Base-by-base conservation (phyloP, 2,797 vertebrate species). In the Catamblyrhynchus diadema region DNA sequence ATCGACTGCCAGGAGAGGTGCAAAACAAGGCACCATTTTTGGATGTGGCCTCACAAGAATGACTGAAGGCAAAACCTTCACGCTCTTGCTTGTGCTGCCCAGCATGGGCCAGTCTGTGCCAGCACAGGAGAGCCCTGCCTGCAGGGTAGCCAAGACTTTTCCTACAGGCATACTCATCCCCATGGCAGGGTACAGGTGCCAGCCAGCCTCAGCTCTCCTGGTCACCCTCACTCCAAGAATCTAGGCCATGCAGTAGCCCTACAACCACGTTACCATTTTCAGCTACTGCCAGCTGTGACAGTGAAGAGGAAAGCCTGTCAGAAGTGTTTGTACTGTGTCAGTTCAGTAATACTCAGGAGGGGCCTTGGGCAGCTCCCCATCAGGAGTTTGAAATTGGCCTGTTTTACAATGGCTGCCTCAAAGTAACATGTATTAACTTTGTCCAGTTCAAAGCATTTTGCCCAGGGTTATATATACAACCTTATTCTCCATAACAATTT, bases 151-250 rank as follows among this genome's bases (percentile, higher is more conserved):
- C 4, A 1, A 66, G 8, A 53, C 32, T 51, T 39, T 61, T 65
- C 50, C 50, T 23, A n/a, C 9, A 65, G 33, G 28, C 32, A 35
- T 60, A 19, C 27, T 80, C 3, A 8, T 60, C 24, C 21, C 12
- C 44, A 23, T 0, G 0, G 0, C 3, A 35, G 27, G 7, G 12
- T 5, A 53, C 13, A 23, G 11, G 30, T 14, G 1, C n/a, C 51
- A 53, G 25, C 35, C n/a, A 75, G 37, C 37, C 25, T 27, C 72
- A 53, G 7, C 16, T 73, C 28, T 35, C 41, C 59, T 19, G 6
- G 28, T 57, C 41, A 33, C 10, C 24, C 48, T 81, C 44, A 21
- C 4, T 14, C 28, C 25, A 12, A 23, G 25, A 62, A 75, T n/a
- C 33, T 2, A 23, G 50, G 45, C 32, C 51, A 25, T 3, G 24